Percentiles rank a stretch among this genome's conserved stretches.
These are phyloP conservation scores for human (Homo sapiens) DNA, from an alignment of 2,113 vertebrate genomes.

Conservation along the genomic window DNA sequence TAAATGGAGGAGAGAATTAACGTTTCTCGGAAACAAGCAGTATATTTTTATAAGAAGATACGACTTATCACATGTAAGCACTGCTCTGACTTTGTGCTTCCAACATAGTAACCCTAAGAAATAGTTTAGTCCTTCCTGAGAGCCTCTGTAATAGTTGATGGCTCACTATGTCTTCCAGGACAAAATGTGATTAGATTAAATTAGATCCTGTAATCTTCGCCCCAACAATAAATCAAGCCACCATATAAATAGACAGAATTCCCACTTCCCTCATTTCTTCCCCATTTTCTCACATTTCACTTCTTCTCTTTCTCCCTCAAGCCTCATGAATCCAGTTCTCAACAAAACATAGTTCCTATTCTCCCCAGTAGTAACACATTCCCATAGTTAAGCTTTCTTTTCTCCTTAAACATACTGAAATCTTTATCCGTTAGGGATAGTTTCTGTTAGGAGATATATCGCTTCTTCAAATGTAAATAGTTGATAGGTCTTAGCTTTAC, in stretches of 20 bases:
- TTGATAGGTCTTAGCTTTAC: neutral
- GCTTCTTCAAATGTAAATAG: neutral
- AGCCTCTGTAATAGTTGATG: neutral
- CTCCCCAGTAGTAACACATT: neutral
- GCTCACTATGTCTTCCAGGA: neutral
- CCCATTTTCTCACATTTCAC: neutral
- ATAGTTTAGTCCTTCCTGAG: neutral
- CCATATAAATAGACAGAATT: neutral
- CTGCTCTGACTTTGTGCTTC: neutral
- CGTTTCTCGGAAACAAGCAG: neutral
- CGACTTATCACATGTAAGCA: neutral
- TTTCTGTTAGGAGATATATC: neutral
- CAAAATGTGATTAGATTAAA: neutral
- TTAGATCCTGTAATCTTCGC: neutral
- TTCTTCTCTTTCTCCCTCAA: neutral
- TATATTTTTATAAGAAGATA: neutral
- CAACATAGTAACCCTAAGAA: neutral
- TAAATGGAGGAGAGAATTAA: neutral
- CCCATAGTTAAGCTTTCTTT: neutral
- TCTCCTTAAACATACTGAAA: neutral
- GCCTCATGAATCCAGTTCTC: neutral
- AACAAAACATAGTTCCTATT: neutral
- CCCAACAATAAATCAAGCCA: neutral
- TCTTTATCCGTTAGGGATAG: neutral
- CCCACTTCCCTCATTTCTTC: neutral